Conservation (phyloP, 2,797 vertebrate genomes). For the Cossypha polioptera region DNA sequence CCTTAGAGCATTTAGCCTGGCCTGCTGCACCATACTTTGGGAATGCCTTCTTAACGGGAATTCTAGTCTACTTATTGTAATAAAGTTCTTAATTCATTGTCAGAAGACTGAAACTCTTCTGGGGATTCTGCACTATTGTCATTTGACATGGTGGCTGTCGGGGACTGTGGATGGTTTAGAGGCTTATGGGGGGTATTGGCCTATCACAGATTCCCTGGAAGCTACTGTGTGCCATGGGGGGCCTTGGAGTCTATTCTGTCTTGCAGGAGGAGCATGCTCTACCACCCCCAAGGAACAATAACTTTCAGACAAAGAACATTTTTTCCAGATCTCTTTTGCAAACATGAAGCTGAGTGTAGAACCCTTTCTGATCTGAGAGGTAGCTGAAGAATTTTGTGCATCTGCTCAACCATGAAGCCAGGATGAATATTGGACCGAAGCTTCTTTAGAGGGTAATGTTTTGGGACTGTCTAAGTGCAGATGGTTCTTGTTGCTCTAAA, state of each 20-base stretch:
- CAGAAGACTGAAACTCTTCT: conserved; percentile 51
- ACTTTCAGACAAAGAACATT: conserved; percentile 61
- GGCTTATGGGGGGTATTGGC: conserved; percentile 55
- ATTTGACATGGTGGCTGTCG: conserved; percentile 59
- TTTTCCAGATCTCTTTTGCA: conserved; percentile 58
- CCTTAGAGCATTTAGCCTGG: not conserved
- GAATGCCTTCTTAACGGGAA: conserved; percentile 40
- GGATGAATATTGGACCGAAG: not conserved
- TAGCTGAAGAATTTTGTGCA: not conserved
- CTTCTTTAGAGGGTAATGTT: not conserved
- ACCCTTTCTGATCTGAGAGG: conserved; percentile 31
- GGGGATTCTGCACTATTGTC: conserved; percentile 63
- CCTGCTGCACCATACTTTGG: conserved; percentile 10
- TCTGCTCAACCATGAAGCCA: not conserved
- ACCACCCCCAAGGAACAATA: conserved; percentile 62
- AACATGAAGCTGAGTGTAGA: conserved; percentile 6
- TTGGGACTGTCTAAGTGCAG: not conserved
- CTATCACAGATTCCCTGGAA: conserved; percentile 60
- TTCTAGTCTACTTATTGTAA: conserved; percentile 51
- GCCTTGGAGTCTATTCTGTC: conserved; percentile 58
- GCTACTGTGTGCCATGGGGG: conserved; percentile 54
- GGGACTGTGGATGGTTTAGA: conserved; percentile 46
- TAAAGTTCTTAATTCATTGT: conserved; percentile 51
- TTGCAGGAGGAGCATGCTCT: conserved; percentile 60
- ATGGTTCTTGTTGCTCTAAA: not conserved